Percentiles rank a stretch among this genome's conserved stretches.
These are phyloP conservation scores for Raja brachyura DNA, from an alignment of 2,113 vertebrate species.

Conservation along the genomic window DNA sequence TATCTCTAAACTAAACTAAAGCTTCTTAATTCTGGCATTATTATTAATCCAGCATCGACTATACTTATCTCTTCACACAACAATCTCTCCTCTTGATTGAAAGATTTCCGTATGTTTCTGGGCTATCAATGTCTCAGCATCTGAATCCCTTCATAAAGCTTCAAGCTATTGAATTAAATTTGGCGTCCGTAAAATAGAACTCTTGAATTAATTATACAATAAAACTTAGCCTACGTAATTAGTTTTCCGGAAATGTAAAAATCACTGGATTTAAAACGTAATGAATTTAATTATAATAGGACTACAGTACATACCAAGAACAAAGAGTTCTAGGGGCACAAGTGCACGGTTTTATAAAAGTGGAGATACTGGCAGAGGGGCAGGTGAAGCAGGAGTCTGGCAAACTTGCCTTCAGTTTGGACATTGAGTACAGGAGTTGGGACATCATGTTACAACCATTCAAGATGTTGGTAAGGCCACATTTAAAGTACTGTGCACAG, in stretches of 20 bases:
- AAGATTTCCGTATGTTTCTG: neutral
- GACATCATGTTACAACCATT: no score
- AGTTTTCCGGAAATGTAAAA: constrained; percentile 1
- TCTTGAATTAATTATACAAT: neutral
- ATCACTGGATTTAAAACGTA: neutral
- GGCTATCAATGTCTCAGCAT: neutral
- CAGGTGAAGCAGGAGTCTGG: no score
- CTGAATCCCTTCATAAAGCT: neutral
- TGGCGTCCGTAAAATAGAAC: neutral
- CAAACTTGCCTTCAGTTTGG: no score
- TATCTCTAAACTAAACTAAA: no score
- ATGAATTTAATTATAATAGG: neutral
- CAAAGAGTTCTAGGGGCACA: no score
- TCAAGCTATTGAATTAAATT: constrained; percentile 7
- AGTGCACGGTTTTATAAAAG: no score
- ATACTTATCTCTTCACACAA: neutral
- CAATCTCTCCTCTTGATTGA: neutral
- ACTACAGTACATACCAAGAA: neutral
- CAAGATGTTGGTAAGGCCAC: no score
- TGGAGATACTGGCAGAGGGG: no score
- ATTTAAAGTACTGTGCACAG: no score
- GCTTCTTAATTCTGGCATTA: neutral
- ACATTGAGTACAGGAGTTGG: no score
- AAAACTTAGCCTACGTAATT: neutral
- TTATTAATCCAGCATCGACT: neutral